Conservation (phyloP, 2,113 vertebrate species). For the Rhombomys opimus region DNA sequence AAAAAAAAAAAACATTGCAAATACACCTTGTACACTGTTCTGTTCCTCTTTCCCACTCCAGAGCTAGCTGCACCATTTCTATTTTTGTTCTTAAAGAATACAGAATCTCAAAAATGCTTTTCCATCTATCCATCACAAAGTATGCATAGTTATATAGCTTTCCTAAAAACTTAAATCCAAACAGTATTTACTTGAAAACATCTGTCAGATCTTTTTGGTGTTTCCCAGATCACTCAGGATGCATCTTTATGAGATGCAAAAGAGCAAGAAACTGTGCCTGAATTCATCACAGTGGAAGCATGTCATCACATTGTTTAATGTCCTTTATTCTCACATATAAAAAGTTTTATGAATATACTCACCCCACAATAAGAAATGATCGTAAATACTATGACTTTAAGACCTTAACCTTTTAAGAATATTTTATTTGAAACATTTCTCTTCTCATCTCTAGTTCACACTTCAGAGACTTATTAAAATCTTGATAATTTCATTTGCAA, state of each 20-base stretch:
- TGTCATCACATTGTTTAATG: neutral
- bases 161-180: conserved; percentile 55
- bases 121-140: neutral
- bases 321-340: conserved; percentile 48
- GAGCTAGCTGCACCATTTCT: neutral
- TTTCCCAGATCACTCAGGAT: neutral
- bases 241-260: conserved; percentile 13
- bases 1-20: neutral
- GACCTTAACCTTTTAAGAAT: conserved; percentile 78
- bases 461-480: conserved; percentile 83
- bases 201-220: neutral
- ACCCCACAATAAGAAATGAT: conserved; percentile 66
- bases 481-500: conserved; percentile 81
- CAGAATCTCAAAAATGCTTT: neutral
- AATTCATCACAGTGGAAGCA: conserved; percentile 40
- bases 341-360: conserved; percentile 25
- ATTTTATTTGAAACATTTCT: conserved; percentile 85
- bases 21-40: neutral
- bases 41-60: neutral
- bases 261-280: neutral
- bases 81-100: neutral
- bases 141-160: neutral
- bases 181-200: conserved; percentile 37
- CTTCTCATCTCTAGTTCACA: conserved; percentile 81
- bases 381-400: conserved; percentile 74